Percentiles rank a stretch among this genome's conserved stretches.
phyloP scores from a whole-genome alignment of 2,888 invertebrate species.

The Dione vanillae region DNA sequence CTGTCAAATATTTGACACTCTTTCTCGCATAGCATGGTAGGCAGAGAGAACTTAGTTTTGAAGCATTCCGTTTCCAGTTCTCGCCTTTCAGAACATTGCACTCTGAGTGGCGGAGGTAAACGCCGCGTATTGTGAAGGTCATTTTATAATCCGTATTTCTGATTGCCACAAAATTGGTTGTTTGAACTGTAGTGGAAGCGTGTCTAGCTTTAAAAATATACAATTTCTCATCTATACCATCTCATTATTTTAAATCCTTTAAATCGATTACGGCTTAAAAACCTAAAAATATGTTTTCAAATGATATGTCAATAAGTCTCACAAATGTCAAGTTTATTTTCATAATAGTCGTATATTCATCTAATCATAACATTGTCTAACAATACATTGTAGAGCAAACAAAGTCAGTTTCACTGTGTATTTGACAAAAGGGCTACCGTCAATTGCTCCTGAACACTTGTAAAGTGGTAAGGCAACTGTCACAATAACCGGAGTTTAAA shows the following conservation, averaged over 20 bases:
- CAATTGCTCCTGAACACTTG: constrained; percentile 37
- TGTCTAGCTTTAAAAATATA: too few relatives aligned
- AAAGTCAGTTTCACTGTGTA: constrained; percentile 35
- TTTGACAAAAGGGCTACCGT: constrained; percentile 44
- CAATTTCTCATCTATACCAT: too few relatives aligned
- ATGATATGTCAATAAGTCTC: too few relatives aligned
- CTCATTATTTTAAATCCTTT: too few relatives aligned
- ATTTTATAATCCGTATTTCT: too few relatives aligned
- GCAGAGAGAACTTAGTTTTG: background rate
- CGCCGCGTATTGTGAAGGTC: background rate
- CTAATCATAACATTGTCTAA: constrained; percentile 25
- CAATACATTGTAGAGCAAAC: constrained; percentile 39
- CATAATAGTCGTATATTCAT: background rate
- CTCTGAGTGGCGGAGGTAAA: background rate
- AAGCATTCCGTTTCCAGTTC: background rate
- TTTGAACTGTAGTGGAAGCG: too few relatives aligned
- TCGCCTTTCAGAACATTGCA: too few relatives aligned
- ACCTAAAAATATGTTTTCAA: too few relatives aligned
- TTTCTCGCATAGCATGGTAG: background rate
- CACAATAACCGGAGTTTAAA: constrained; percentile 23
- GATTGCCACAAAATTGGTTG: too few relatives aligned
- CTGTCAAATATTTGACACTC: too few relatives aligned
- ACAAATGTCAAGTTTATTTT: too few relatives aligned
- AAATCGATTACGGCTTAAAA: too few relatives aligned
- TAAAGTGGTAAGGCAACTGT: constrained; percentile 32